Base-by-base conservation (phyloP, 1,140 invertebrate genomes). In the Neuroterus valhalla region DNA sequence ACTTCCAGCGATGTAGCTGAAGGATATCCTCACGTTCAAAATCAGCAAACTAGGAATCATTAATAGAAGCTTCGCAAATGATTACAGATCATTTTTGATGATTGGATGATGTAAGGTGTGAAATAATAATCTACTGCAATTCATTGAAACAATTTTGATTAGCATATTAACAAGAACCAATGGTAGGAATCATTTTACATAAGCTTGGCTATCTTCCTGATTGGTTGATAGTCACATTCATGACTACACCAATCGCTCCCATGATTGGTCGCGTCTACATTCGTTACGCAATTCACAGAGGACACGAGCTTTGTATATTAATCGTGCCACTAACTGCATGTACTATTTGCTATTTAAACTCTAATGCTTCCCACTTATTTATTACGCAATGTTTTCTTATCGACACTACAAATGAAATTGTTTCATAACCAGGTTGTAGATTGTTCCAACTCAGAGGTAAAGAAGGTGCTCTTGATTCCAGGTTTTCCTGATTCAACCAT, bases 261-360 rank as follows among this genome's bases (percentile, higher is more conserved):
- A 62, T 26, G 55, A 62, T 62, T 62, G 55, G 55, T 62, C 55
- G 26, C 26, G n/a, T 62, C 31, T 62, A 62, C 55, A 62, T 62
- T 26, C 3, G 55, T 62, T 62, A 62, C 26, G 55, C 55, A 62
- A 62, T 62, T 62, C 55, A 62, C 21, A 62, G 23, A 26, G 23
- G 23, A 62, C 23, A 62, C 31, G 55, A 62, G 55, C 21, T 62
- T 62, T 62, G 55, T 48, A 48, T 62, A 62, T 62, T 62, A 62
- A 62, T 62, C 52, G 55, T 62, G 23, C 55, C 31, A 62, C 23
- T 62, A 62, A 62, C 55, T 62, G 55, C 55, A 31, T 62, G 26
- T 62, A 62, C 55, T 62, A 62, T 62, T 62, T 62, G 26, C 26
- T 62, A 62, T 62, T 62, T 62, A 62, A 62, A 62, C 52, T 52